Evolutionary conservation across 2,888 invertebrate species (phyloP), one percentile per base, ranked within the genome.

Genomic region (Onchidella celtica): DNA sequence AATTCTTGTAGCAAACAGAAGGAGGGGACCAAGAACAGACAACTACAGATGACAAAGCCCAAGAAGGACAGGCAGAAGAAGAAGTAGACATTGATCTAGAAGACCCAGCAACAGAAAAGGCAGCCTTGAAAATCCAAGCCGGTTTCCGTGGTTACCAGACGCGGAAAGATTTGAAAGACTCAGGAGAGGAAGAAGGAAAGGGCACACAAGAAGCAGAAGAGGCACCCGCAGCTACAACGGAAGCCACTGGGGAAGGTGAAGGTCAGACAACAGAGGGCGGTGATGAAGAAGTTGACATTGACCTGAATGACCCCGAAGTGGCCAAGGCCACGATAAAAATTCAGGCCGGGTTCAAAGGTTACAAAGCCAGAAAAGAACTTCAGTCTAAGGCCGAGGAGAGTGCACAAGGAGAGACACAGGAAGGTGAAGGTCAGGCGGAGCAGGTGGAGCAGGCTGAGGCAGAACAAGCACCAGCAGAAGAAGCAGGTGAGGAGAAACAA

Each of bases 41-140:
- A 9, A 24, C 69, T 1, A 36, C 55, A n/a, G 68, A 57, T 24
- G 77, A 14, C 24, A 59, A 21, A 21, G 21, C 63, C n/a, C 47
- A 34, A 65, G 21, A 70, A 1, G 38, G 24, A 24, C n/a, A 55
- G 17, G 40, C 38, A 11, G 86, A 86, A 36, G 88, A 89, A 72
- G 87, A 87, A 79, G 79, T 89, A 29, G 88, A 89, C 75, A 88
- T 89, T 83, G 89, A 91, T 78, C 85, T 90, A 73, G 86, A 87
- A 1, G 92, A 92, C 81, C 90, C 91, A 6, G 91, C 92, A 57
- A 89, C 92, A 29, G 88, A 88, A 63, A 85, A 88, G 82, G 92
- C 93, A 24, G 92, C 92, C 17, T 75, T 88, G 11, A 92, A 90
- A 85, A 93, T 92, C 83, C 92, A 93, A 85, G 88, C 92, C 47